These are phyloP conservation scores for Pteria penguin DNA, from an alignment of 2,888 invertebrate genomes.

Conservation along the genomic window DNA sequence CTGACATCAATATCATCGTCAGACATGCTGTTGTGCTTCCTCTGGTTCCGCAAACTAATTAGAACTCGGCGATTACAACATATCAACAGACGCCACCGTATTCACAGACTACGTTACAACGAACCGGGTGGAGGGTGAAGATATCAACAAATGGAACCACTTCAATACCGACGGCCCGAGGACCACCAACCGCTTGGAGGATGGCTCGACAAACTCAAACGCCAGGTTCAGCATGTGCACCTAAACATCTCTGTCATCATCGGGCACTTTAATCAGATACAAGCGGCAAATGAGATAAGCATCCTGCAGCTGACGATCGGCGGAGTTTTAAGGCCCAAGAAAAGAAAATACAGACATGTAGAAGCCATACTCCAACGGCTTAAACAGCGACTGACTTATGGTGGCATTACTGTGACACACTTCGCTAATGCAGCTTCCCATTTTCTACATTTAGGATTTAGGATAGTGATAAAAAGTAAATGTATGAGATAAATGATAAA, in stretches of 20 bases:
- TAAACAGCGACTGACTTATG: neutral
- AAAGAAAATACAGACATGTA: neutral
- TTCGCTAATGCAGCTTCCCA: slow-evolving; percentile 1
- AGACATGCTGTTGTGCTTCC: slow-evolving; percentile 39
- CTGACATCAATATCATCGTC: slow-evolving; percentile 32
- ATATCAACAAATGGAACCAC: slow-evolving; percentile 39
- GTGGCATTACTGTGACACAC: neutral
- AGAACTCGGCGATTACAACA: slow-evolving; percentile 25
- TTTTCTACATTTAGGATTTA: neutral
- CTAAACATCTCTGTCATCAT: neutral
- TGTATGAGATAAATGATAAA: too few relatives aligned
- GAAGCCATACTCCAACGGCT: neutral
- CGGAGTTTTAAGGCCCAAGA: neutral
- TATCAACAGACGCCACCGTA: neutral
- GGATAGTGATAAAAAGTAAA: too few relatives aligned
- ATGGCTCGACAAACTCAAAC: slow-evolving; percentile 31
- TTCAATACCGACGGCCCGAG: slow-evolving; percentile 29
- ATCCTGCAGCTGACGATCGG: neutral
- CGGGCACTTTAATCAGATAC: neutral
- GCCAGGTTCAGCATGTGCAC: neutral
- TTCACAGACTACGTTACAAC: slow-evolving; percentile 49
- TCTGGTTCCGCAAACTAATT: slow-evolving; percentile 24
- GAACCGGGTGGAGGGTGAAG: slow-evolving; percentile 35
- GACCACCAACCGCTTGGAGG: slow-evolving; percentile 44
- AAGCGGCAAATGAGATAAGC: neutral